Percentiles rank a stretch among this genome's conserved stretches.
Conservation (phyloP, 37 sponge, comb jelly and placozoan species). For the Ephydatia muelleri region DNA sequence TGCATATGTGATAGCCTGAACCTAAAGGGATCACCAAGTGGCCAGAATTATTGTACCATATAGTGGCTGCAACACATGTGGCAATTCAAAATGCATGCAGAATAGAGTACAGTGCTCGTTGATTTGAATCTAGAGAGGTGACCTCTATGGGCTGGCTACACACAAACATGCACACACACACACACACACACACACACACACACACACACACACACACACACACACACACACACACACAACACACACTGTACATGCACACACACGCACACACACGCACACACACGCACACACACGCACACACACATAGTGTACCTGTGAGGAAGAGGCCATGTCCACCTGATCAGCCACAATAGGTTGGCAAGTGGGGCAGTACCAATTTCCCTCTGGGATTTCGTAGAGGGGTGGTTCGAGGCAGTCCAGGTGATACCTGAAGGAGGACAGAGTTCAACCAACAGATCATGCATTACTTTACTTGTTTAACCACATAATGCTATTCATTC, state of each 20-base stretch:
- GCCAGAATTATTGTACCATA: too few relatives aligned
- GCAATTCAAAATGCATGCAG: too few relatives aligned
- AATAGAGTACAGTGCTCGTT: too few relatives aligned
- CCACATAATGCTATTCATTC: too few relatives aligned
- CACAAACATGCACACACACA: constrained; percentile 20
- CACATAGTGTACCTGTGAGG: background rate
- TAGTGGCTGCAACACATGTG: too few relatives aligned
- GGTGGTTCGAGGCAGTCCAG: constrained; percentile 66
- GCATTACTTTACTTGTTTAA: too few relatives aligned
- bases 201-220: constrained; percentile 12
- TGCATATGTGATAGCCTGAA: too few relatives aligned
- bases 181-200: constrained; percentile 17
- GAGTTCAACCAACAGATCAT: too few relatives aligned
- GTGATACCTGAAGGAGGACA: constrained; percentile 51
- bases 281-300: background rate
- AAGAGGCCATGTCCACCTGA: constrained; percentile 4
- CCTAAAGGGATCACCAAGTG: too few relatives aligned
- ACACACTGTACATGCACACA: background rate
- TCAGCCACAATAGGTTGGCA: constrained; percentile 39
- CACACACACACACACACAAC: background rate
- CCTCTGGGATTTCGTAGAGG: constrained; percentile 47
- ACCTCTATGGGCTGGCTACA: too few relatives aligned
- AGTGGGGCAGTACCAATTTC: constrained; percentile 66
- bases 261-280: constrained; percentile 7
- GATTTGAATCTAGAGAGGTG: too few relatives aligned